Evolutionary conservation across 2,888 invertebrate species (phyloP), one percentile per base, ranked within the genome.

Genomic region (Drosophila pullipes): DNA sequence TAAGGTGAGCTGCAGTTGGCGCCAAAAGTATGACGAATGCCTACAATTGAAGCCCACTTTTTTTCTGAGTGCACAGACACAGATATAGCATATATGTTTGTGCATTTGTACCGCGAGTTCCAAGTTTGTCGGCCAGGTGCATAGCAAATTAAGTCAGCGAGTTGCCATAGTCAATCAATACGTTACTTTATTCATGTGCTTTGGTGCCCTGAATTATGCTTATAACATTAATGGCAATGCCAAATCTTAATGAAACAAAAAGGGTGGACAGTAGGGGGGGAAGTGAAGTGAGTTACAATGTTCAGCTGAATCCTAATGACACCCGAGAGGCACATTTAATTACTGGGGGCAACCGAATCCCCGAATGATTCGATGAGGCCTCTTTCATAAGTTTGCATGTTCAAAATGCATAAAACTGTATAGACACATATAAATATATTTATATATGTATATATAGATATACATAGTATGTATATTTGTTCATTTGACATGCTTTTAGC

Each of bases 361-460:
- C 59, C n/a, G 13, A 74, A 35, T 62, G 63, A 72, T 44, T 54
- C 30, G 28, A n/a, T 47, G 28, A 37, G 47, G 50, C 69, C 49
- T 63, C 35, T 60, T 58, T 76, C 59, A 61, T 72, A 82, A 81
- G 65, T 83, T 79, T 67, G 85, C 84, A 85, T 85, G 84, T 87
- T 83, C 73, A 71, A 81, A 83, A 83, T 83, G 88, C 85, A 85
- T 83, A 83, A 87, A 86, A 64, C 67, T 80, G 77, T 73, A 81
- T 76, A 76, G 44, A 76, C 52, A 57, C 52, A 59, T 52, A 71
- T 33, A 72, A 57, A 67, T 16, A 55, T 6, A 22, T 22, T 3
- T 10, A 7, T 7, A 61, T 13, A 33, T 7, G 58, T 13, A 33
- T 31, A 65, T 52, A 59, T 44, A 41, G 28, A 30, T 54, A 53